A percentile compares a stretch with the other conserved stretches of the same genome.
These are phyloP conservation scores for Microtus ochrogaster DNA, from an alignment of 2,113 vertebrate genomes.

Conservation along the genomic window DNA sequence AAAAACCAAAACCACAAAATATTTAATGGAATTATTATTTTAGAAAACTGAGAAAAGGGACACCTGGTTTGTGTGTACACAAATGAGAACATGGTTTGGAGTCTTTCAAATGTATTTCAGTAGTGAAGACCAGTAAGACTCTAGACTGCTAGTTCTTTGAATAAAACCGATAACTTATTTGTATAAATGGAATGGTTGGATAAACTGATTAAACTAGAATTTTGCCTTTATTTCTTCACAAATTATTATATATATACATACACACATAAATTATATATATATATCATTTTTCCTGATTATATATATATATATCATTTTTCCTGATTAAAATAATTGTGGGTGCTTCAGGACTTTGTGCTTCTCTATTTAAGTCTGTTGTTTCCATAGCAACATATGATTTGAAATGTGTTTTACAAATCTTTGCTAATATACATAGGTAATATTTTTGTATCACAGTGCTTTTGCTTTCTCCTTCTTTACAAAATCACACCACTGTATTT, in stretches of 20 bases:
- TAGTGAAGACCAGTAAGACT: conserved; percentile 41
- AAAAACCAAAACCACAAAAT: too few relatives aligned
- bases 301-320: conserved; percentile 51
- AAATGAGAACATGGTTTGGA: conserved; percentile 21
- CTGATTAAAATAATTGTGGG: conserved; percentile 79
- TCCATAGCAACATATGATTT: conserved; percentile 74
- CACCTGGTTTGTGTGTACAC: conserved; percentile 35
- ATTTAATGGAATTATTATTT: too few relatives aligned
- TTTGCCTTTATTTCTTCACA: conserved; percentile 67
- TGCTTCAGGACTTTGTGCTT: conserved; percentile 80
- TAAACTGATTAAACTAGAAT: conserved; percentile 66
- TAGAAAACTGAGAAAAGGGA: too few relatives aligned
- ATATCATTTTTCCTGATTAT: conserved; percentile 70
- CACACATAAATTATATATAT: not conserved
- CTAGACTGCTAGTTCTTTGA: conserved; percentile 19
- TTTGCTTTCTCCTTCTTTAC: conserved; percentile 67
- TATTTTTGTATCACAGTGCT: conserved; percentile 86
- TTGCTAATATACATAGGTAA: conserved; percentile 83
- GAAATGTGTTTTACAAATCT: conserved; percentile 85
- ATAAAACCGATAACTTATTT: conserved; percentile 25
- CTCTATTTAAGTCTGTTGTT: conserved; percentile 78
- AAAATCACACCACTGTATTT: conserved; percentile 69
- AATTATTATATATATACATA: conserved; percentile 49
- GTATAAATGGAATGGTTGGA: conserved; percentile 59
- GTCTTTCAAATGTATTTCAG: conserved; percentile 37